Evolutionary conservation across 1,140 invertebrate genomes (phyloP).

Genomic region (Orius insidiosus): DNA sequence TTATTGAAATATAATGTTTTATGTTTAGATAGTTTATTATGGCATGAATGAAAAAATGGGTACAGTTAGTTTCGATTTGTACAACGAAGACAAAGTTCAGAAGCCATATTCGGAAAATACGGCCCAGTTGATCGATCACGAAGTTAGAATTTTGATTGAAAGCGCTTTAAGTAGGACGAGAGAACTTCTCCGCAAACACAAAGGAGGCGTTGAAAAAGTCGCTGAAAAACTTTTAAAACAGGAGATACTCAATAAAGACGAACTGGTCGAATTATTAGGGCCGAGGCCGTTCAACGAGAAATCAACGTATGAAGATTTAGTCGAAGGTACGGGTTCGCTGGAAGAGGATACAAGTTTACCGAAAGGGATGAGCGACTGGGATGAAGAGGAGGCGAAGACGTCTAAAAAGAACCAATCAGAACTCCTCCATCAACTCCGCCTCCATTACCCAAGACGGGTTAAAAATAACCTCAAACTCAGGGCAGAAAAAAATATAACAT

Average conservation of each 20-base stretch:
- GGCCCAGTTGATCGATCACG: conserved; percentile 90
- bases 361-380: conserved; percentile 91
- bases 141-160: conserved; percentile 75
- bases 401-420: conserved; percentile 13
- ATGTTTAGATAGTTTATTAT: conserved; percentile 56
- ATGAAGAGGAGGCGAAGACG: conserved; percentile 32
- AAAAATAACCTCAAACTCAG: no score
- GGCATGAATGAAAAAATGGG: conserved; percentile 98
- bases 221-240: conserved; percentile 83
- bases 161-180: conserved; percentile 65
- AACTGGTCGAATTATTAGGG: conserved; percentile 95
- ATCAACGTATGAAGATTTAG: conserved; percentile 86
- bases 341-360: conserved; percentile 92
- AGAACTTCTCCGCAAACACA: conserved; percentile 67
- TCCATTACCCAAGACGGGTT: no score
- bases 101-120: conserved; percentile 98
- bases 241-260: conserved; percentile 88
- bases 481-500: no score
- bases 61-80: conserved; percentile 90
- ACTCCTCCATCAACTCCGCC: no score
- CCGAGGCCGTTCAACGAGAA: conserved; percentile 93
- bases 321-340: conserved; percentile 49
- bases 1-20: no score
- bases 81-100: conserved; percentile 81
- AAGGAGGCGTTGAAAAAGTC: conserved; percentile 82